These are phyloP conservation scores for Panagrolaimus sp. DNA, from an alignment of 1,140 invertebrate genomes.

Conservation along the genomic window DNA sequence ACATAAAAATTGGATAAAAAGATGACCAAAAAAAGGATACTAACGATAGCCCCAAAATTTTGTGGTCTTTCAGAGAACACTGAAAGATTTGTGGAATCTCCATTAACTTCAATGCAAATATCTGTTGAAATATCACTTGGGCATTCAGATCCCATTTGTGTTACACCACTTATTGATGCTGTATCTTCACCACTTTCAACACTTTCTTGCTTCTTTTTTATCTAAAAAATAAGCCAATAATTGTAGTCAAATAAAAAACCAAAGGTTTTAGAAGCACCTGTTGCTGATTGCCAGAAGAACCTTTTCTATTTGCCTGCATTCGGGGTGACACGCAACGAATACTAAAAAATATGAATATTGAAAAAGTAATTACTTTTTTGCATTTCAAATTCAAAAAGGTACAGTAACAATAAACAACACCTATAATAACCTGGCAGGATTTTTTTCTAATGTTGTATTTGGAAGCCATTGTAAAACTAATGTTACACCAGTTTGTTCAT, in stretches of 20 bases:
- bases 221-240: background rate
- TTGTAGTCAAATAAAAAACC: too few species aligned
- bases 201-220: constrained; percentile 14
- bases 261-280: background rate
- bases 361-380: constrained; percentile 10
- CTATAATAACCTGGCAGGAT: constrained; percentile 67
- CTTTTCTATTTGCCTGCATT: constrained; percentile 32
- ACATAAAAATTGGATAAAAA: background rate
- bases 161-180: too few species aligned
- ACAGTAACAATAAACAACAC: constrained; percentile 13
- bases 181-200: constrained; percentile 13
- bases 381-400: background rate
- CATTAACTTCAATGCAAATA: constrained; percentile 35
- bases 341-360: constrained; percentile 22
- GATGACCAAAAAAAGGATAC: background rate
- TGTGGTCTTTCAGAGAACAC: constrained; percentile 6
- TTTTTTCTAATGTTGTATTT: constrained; percentile 78
- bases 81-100: constrained; percentile 2
- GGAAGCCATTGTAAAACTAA: constrained; percentile 87
- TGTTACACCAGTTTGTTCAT: constrained; percentile 68
- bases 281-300: constrained; percentile 44
- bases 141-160: too few species aligned
- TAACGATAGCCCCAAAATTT: constrained; percentile 25
- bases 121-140: too few species aligned
- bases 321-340: constrained; percentile 57